Conservation (phyloP, 2,888 invertebrate genomes). For the Euplexia lucipara region DNA sequence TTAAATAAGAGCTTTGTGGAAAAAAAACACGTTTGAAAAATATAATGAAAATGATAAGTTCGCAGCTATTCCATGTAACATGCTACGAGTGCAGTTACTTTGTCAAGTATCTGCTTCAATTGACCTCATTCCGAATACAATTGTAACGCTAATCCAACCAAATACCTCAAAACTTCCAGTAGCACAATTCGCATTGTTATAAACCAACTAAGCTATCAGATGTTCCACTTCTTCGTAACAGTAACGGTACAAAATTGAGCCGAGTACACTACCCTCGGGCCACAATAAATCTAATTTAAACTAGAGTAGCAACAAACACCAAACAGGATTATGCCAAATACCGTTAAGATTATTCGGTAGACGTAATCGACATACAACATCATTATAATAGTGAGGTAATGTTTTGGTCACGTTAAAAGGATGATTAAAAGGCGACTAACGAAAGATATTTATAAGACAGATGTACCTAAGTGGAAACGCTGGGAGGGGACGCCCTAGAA, state of each 20-base stretch:
- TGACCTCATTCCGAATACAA: constrained; percentile 3
- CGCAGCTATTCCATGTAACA: too few relatives aligned
- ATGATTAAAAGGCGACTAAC: too few relatives aligned
- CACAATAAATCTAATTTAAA: constrained; percentile 51
- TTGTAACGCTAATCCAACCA: neutral
- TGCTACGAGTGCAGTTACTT: too few relatives aligned
- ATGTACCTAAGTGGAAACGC: too few relatives aligned
- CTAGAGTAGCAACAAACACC: constrained; percentile 35
- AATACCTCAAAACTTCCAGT: neutral
- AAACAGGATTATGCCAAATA: constrained; percentile 39
- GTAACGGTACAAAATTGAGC: constrained; percentile 55
- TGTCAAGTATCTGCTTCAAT: neutral
- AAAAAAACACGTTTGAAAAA: too few relatives aligned
- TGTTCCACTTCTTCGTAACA: constrained; percentile 45
- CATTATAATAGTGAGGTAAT: constrained; percentile 41
- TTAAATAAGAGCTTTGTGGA: too few relatives aligned
- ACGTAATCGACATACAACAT: constrained; percentile 27
- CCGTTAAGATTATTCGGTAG: constrained; percentile 53
- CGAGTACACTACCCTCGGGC: constrained; percentile 34
- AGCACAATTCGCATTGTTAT: constrained; percentile 44
- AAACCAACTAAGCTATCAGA: constrained; percentile 32
- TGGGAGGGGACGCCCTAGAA: too few relatives aligned
- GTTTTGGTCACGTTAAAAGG: too few relatives aligned
- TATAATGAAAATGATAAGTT: too few relatives aligned
- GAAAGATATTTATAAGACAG: too few relatives aligned